Conservation (phyloP, 2,113 vertebrate genomes). For the Bungarus multicinctus region DNA sequence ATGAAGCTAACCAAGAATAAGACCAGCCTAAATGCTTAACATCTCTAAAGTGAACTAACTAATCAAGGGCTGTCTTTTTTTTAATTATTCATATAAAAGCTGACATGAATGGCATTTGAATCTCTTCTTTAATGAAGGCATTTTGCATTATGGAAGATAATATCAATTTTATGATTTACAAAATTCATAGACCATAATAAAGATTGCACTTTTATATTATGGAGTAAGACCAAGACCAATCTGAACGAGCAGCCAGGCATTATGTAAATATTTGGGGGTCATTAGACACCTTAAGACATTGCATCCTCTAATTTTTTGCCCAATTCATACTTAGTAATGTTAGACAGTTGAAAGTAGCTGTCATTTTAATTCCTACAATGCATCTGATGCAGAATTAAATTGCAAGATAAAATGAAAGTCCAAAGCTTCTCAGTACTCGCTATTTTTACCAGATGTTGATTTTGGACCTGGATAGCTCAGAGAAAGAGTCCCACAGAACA, state of each 20-base stretch:
- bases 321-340: neutral
- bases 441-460: neutral
- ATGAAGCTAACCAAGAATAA: neutral
- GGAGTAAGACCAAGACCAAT: neutral
- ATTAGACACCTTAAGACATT: neutral
- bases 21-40: neutral
- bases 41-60: neutral
- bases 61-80: neutral
- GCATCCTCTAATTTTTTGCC: neutral
- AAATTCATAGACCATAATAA: neutral
- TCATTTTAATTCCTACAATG: neutral
- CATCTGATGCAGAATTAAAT: neutral
- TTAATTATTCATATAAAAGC: neutral
- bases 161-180: neutral
- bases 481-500: neutral
- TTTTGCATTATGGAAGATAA: neutral
- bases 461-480: neutral
- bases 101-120: neutral
- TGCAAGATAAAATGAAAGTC: neutral
- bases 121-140: neutral
- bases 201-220: neutral
- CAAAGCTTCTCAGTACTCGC: neutral
- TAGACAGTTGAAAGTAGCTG: neutral
- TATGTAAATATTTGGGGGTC: neutral
- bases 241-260: neutral